Evolutionary conservation across 2,797 vertebrate species (phyloP), one percentile per base, ranked within the genome.

Genomic region (Sylvilagus floridanus): DNA sequence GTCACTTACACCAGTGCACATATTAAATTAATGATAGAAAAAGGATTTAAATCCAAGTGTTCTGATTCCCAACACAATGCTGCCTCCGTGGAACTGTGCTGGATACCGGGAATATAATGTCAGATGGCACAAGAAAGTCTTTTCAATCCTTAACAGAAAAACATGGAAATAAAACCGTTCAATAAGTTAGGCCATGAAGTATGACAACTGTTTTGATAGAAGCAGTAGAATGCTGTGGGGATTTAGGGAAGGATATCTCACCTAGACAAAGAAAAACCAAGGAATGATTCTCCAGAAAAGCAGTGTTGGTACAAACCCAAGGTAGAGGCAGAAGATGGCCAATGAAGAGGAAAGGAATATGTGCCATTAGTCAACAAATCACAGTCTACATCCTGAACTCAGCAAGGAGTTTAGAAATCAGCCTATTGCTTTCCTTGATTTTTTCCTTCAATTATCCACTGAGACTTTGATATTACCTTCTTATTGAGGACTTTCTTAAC

Each of bases 51-150:
- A 19, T 10, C 37, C 62, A 79, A 17, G 37, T 4, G 12, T 5
- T 84, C 42, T 17, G 47, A 87, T 69, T 78, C 16, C 60, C 52
- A 68, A 0, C 4, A 2, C 3, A 17, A 3, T 0, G 0, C 21
- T 83, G 9, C 63, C 21, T 78, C 5, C 26, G 26, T 0, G 0
- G 37, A 19, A 1, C 60, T 2, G 0, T 2, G 13, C 65, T 76
- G 78, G 24, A 7, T 22, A 28, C 11, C 0, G 7, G 37, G 47
- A 16, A 37, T 37, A 8, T 37, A 12, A 14, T 42, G 60, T 7
- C 75, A 57, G 78, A 13, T 21, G 7, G 37, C 37, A 30, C 4
- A 2, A 28, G 69, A 35, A 60, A 12, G 4, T 22, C 81, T 89
- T 62, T 37, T 73, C 22, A 32, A 21, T 75, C 5, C n/a, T 47